Evolutionary conservation across 2,888 invertebrate species (phyloP), one percentile per base, ranked within the genome.

Genomic region (Shargacucullia verbasci): DNA sequence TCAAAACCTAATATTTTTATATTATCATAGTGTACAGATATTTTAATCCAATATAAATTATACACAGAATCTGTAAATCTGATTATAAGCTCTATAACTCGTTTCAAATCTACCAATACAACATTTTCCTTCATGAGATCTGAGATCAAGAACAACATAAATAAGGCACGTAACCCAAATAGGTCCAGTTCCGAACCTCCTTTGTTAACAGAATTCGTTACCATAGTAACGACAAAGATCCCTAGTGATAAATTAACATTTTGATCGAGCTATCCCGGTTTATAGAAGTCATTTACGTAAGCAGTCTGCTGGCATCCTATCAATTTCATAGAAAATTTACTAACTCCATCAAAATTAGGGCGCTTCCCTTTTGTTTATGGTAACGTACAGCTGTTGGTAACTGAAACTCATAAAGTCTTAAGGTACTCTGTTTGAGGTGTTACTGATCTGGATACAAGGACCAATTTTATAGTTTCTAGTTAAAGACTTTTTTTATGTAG

Each of bases 161-260:
- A 27, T 45, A 47, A 33, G 20, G 35, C 37, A 45, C 61, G 41
- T 54, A 45, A 45, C 40, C 33, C 20, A 33, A 56, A 60, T 29
- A 60, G 46, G 53, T 34, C 46, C 7, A 43, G 66, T 40, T 63
- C 11, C n/a, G 15, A 59, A 54, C 49, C 46, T 46, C 59, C 59
- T 76, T 72, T 59, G 73, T 73, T 70, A 69, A 68, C 56, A 57
- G 59, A 59, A 59, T 70, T 37, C 47, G 59, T 61, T 55, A 53
- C 53, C 52, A 47, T 58, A 58, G 62, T 62, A 74, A 56, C 66
- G 49, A 58, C 70, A 78, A 70, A 72, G 77, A 73, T 78, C 76
- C 71, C 68, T 67, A 46, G 62, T 68, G 69, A 80, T 80, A 80
- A 79, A 80, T 80, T 80, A 78, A 79, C 80, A 78, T 79, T 80